Evolutionary conservation across 2,888 invertebrate species (phyloP).

Genomic region (Drosophila lutescens): DNA sequence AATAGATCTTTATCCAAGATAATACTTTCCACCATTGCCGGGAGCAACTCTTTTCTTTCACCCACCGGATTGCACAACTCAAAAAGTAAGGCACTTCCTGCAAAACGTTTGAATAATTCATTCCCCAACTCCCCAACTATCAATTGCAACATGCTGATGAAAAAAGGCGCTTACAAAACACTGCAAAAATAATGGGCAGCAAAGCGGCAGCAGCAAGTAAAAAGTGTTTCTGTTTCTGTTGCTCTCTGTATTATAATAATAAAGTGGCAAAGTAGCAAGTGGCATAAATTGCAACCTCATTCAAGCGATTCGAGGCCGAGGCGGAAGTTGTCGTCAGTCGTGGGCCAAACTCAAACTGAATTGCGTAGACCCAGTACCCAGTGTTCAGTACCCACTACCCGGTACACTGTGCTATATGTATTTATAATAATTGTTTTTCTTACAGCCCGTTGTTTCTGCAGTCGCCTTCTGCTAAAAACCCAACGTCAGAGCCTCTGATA

Average conservation of each 20-base stretch:
- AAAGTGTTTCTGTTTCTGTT: slow-evolving; percentile 51
- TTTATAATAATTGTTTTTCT: slow-evolving; percentile 63
- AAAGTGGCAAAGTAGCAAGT: slow-evolving; percentile 78
- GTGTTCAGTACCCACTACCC: slow-evolving; percentile 6
- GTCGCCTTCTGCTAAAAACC: slow-evolving; percentile 39
- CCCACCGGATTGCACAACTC: slow-evolving; percentile 30
- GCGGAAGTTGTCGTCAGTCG: slow-evolving; percentile 67
- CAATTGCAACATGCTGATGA: slow-evolving; percentile 40
- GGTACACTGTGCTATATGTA: slow-evolving; percentile 37
- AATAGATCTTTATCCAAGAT: background rate
- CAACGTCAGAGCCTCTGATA: slow-evolving; percentile 64
- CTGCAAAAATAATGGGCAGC: slow-evolving; percentile 37
- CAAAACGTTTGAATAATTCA: slow-evolving; percentile 39
- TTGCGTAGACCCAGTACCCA: slow-evolving; percentile 61
- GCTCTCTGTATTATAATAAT: slow-evolving; percentile 74
- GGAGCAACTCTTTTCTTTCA: slow-evolving; percentile 5
- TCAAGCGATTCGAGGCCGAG: slow-evolving; percentile 59
- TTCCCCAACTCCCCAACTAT: slow-evolving; percentile 38
- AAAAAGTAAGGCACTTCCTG: slow-evolving; percentile 42
- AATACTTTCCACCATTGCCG: background rate
- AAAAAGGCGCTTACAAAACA: slow-evolving; percentile 40
- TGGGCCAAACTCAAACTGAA: slow-evolving; percentile 59
- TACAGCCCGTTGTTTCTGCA: slow-evolving; percentile 40
- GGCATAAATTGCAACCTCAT: slow-evolving; percentile 80
- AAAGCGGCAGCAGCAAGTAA: slow-evolving; percentile 42